Base-by-base conservation (phyloP, 2,888 invertebrate genomes). In the Eudasyphora cyanicolor region DNA sequence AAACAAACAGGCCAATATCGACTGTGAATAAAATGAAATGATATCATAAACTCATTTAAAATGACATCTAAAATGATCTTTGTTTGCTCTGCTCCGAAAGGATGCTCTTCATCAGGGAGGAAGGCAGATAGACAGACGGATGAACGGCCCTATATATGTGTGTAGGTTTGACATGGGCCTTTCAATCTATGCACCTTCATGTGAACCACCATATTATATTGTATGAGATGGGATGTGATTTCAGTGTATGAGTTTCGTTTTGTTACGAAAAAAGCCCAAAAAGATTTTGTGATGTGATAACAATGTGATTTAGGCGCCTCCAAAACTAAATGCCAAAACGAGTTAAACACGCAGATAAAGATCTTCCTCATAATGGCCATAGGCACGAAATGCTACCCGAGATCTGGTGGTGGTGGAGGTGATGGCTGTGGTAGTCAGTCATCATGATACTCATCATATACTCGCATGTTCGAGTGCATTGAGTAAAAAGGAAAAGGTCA, bases 281-380 rank as follows among this genome's bases (percentile, higher is more conserved):
- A 78, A 87, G 84, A 86, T 85, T 76, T 79, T 70, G 17, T 51
- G 60, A 45, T 74, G 64, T 70, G 85, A 86, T 86, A 85, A 84
- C 60, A 64, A 75, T 85, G 80, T 84, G 86, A 85, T 85, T 81
- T 87, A 89, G 90, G 89, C 89, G 89, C 90, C 89, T 89, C 87
- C 86, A 78, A 67, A 88, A 89, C 90, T 89, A 90, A 89, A 90
- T 88, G 88, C 88, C 88, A 89, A 84, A 89, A 89, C 89, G 89
- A 89, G 89, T 90, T 90, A 89, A 86, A 89, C 87, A 89, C 88
- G 87, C 87, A 86, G 89, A 90, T 90, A 90, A 88, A 88, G 88
- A 90, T 89, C 89, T 89, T 51, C 42, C 42, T 32, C n/a, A 73
- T 70, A 79, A 69, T 19, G 73, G 45, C 60, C 67, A 76, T 38